Conservation (phyloP, 2,888 invertebrate genomes). For the Cephonodes hylas region DNA sequence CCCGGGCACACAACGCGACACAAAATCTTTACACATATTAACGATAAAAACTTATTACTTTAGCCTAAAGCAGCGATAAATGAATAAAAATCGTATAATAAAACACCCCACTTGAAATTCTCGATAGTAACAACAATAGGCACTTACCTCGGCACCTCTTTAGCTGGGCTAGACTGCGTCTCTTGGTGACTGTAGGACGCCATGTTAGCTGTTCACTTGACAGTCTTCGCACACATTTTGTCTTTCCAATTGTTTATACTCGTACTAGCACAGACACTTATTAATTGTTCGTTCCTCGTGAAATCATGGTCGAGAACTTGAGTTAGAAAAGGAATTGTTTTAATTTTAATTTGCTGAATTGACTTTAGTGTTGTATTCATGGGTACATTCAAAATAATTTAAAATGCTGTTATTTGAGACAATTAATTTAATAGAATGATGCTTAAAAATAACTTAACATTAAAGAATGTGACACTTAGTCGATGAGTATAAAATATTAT, state of each 20-base stretch:
- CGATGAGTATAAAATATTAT: too few relatives aligned
- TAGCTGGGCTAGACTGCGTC: constrained; percentile 60
- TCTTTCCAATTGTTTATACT: not conserved
- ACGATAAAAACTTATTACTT: too few relatives aligned
- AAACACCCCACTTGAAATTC: not conserved
- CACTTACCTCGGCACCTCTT: constrained; percentile 42
- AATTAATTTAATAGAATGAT: too few relatives aligned
- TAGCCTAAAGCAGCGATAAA: too few relatives aligned
- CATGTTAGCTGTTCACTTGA: constrained; percentile 39
- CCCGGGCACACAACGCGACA: not conserved
- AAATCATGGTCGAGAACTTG: too few relatives aligned
- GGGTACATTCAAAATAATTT: not conserved
- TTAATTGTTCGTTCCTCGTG: not conserved
- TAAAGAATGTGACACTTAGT: too few relatives aligned
- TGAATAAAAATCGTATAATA: not conserved
- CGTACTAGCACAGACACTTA: not conserved
- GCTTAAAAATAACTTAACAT: too few relatives aligned
- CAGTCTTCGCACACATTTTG: constrained; percentile 34
- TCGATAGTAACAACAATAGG: not conserved
- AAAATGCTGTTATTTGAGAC: too few relatives aligned
- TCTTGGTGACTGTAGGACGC: constrained; percentile 56
- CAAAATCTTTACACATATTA: too few relatives aligned
- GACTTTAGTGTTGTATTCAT: not conserved
- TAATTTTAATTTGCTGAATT: not conserved
- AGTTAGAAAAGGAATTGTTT: too few relatives aligned